Evolutionary conservation across 1,140 invertebrate species (phyloP), one percentile per base, ranked within the genome.

Genomic region (Anadara kagoshimensis): DNA sequence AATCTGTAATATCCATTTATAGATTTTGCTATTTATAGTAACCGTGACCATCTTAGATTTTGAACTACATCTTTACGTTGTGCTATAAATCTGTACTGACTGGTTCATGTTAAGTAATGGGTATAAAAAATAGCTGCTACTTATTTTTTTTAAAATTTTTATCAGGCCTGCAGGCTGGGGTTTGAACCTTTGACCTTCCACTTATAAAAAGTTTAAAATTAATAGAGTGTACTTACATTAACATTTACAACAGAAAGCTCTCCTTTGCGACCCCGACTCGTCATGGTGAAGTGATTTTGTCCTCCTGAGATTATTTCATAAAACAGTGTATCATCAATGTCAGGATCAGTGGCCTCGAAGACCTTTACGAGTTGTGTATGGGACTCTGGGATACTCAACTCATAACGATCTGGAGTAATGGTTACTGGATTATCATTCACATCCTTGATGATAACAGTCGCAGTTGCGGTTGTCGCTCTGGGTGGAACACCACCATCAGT

Each of bases 391-490:
- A 78, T 78, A 7, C 51, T 49, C 8, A 62, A 54, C 3, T 11
- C 14, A 29, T 69, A 76, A 29, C 66, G 41, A 47, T 51, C 29
- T 16, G 73, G n/a, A 10, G 49, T 44, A 66, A 76, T 76, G 0
- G 24, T 14, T 7, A 74, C 73, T 16, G 47, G n/a, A 36, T 78
- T 71, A 44, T 78, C 70, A 29, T 78, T 78, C 10, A 78, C 57
- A 54, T 76, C 77, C 18, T 56, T 76, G 16, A 78, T 69, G 36
- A 69, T 76, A 20, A 64, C 73, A 8, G 64, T 58, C 7, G 63
- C 65, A 56, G 62, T 67, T 12, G 73, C 43, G 7, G 61, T 57
- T 66, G 29, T 29, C 10, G 63, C 20, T 16, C 29, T 12, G 8
- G 29, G 44, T 18, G 45, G 45, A 26, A 29, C 57, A 43, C 61